Percentiles rank a stretch among this genome's conserved stretches.
These are phyloP conservation scores for Ganaspis brasiliensis DNA, from an alignment of 2,888 invertebrate genomes.

Conservation along the genomic window DNA sequence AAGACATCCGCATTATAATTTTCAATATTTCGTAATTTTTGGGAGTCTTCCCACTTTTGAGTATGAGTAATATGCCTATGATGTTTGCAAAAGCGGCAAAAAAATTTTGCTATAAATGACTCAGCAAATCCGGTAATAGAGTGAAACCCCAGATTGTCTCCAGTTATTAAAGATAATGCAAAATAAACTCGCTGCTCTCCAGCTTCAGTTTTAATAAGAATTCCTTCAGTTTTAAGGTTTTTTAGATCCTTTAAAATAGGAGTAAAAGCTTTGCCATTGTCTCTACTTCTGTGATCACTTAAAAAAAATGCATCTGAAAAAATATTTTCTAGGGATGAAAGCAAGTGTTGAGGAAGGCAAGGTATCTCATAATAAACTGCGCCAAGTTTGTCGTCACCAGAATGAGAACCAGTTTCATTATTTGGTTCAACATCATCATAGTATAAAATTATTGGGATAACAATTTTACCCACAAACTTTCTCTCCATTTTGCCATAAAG, in stretches of 20 bases:
- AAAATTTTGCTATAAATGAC: conserved; percentile 2
- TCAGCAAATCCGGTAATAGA: conserved; percentile 47
- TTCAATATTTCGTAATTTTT: conserved; percentile 47
- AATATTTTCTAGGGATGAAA: conserved; percentile 53
- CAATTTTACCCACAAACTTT: conserved; percentile 40
- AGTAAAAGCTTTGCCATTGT: conserved; percentile 49
- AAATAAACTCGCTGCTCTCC: not conserved
- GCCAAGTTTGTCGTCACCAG: conserved; percentile 53
- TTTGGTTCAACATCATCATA: conserved; percentile 56
- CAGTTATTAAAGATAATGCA: not conserved
- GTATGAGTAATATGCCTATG: conserved; percentile 4
- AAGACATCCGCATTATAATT: conserved; percentile 55
- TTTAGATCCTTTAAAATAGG: conserved; percentile 53
- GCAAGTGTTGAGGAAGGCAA: conserved; percentile 50
- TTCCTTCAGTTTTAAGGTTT: conserved; percentile 54
- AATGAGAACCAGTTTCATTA: conserved; percentile 56
- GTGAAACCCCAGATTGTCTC: not conserved
- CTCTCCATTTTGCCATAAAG: conserved; percentile 52
- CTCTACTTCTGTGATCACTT: conserved; percentile 49
- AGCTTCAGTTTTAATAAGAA: conserved; percentile 30
- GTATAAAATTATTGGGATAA: conserved; percentile 54
- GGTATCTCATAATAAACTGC: conserved; percentile 56
- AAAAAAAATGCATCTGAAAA: conserved; percentile 54
- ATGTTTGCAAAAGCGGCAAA: not conserved
- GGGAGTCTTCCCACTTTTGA: not conserved